A percentile compares a stretch with the other conserved stretches of the same genome.
These are phyloP conservation scores for Miltochrista miniata DNA, from an alignment of 2,888 invertebrate genomes.

Conservation along the genomic window DNA sequence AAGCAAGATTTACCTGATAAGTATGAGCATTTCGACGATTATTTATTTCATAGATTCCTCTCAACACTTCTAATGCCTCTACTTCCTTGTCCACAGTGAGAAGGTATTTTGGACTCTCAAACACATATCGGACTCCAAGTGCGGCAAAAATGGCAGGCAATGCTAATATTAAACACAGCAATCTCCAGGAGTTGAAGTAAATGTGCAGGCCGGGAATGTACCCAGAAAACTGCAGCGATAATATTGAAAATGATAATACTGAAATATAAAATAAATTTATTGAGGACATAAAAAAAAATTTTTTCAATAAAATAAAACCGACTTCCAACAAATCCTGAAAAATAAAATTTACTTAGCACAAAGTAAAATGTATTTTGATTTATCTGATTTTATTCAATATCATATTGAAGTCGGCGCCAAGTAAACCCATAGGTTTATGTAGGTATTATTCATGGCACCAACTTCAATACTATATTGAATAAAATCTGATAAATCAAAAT, in stretches of 20 bases:
- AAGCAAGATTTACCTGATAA: neutral
- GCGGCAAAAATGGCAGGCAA: slow-evolving; percentile 85
- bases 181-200: slow-evolving; percentile 88
- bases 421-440: no score
- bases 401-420: no score
- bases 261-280: slow-evolving; percentile 28
- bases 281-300: no score
- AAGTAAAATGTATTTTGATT: no score
- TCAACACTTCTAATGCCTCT: slow-evolving; percentile 1
- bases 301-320: no score
- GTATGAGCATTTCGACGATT: neutral
- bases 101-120: slow-evolving; percentile 82
- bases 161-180: slow-evolving; percentile 86
- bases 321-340: no score
- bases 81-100: neutral
- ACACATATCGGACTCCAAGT: slow-evolving; percentile 78
- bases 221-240: slow-evolving; percentile 81
- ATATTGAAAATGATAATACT: slow-evolving; percentile 86
- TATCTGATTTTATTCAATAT: no score
- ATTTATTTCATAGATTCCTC: slow-evolving; percentile 3
- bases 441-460: no score
- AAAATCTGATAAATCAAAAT: no score
- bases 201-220: slow-evolving; percentile 73
- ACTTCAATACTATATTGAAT: no score
- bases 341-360: no score